These are phyloP conservation scores for Dendroctonus ponderosae DNA, from an alignment of 1,140 invertebrate species.

Conservation along the genomic window DNA sequence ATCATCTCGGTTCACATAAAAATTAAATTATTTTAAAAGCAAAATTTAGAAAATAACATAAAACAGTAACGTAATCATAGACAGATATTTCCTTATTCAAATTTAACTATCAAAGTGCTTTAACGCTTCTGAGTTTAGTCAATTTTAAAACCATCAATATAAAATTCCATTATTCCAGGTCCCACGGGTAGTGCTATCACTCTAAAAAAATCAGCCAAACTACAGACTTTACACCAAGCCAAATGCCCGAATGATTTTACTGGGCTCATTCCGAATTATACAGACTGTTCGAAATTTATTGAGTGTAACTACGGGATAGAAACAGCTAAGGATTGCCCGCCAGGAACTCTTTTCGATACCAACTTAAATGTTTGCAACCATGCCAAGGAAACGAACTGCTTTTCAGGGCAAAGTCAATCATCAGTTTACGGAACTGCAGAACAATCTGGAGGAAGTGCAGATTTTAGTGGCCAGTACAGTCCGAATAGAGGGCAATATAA, in stretches of 20 bases:
- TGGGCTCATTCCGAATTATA: constrained; percentile 62
- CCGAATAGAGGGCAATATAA: too few relatives aligned
- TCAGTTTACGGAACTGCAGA: constrained; percentile 4
- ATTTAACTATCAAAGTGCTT: too few relatives aligned
- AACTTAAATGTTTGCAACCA: constrained; percentile 60
- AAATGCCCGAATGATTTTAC: constrained; percentile 53
- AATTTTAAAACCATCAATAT: too few relatives aligned
- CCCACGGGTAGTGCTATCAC: constrained; percentile 4
- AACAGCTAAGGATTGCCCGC: constrained; percentile 61
- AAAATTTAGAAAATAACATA: too few relatives aligned
- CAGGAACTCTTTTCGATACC: constrained; percentile 65
- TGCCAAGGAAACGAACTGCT: constrained; percentile 57
- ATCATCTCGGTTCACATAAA: too few relatives aligned
- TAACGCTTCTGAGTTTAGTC: too few relatives aligned
- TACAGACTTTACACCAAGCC: constrained; percentile 29
- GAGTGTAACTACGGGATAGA: constrained; percentile 62
- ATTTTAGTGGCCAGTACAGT: background rate
- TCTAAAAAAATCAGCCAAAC: constrained; percentile 23
- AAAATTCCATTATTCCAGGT: constrained; percentile 1
- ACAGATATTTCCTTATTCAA: too few relatives aligned
- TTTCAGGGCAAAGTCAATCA: constrained; percentile 31
- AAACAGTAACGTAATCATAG: too few relatives aligned
- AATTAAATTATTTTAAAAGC: too few relatives aligned
- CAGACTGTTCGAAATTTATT: constrained; percentile 64
- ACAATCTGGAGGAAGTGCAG: constrained; percentile 19